Evolutionary conservation across 2,888 invertebrate genomes (phyloP), one percentile per base, ranked within the genome.

Genomic region (Drosophila differens): DNA sequence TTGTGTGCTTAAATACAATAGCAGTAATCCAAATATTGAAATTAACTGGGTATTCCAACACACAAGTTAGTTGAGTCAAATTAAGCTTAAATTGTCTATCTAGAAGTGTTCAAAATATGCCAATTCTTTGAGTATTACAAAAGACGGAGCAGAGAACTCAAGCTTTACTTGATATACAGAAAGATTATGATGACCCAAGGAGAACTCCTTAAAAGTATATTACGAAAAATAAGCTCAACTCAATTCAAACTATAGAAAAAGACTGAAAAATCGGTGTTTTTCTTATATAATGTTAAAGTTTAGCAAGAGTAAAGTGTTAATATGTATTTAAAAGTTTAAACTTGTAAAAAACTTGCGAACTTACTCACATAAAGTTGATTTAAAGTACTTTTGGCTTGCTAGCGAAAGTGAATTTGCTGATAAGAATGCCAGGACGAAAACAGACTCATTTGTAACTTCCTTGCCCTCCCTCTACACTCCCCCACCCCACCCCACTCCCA

Each of bases 331-430:
- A 28, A 2, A 19, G 3, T 25, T 39, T 4, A 19, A 28, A 25
- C 35, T 6, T 44, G 1, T 12, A 5, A 44, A 44, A 22, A 22
- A 44, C 22, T 22, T 5, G 2, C 1, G 22, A 41, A 41, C 22
- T 22, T 22, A 12, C 12, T 44, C 44, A 22, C 44, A 22, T 3
- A 44, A 44, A 41, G 28, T 30, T 41, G 39, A 35, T 35, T 41
- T n/a, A 10, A 41, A n/a, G n/a, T 10, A 35, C 19, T 63, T 28
- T 22, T 3, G 19, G 32, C 32, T 67, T 25, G 25, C 22, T 7
- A 22, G 55, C 30, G 66, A 79, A 80, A 76, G 76, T 76, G 68
- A 81, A 72, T 65, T 16, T 60, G 53, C 59, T 51, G 68, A 76
- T 76, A 65, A 65, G 76, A 30, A 35, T 25, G 58, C 33, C 19